Base-by-base conservation (phyloP, 2,888 invertebrate species). In the Nomada flava region DNA sequence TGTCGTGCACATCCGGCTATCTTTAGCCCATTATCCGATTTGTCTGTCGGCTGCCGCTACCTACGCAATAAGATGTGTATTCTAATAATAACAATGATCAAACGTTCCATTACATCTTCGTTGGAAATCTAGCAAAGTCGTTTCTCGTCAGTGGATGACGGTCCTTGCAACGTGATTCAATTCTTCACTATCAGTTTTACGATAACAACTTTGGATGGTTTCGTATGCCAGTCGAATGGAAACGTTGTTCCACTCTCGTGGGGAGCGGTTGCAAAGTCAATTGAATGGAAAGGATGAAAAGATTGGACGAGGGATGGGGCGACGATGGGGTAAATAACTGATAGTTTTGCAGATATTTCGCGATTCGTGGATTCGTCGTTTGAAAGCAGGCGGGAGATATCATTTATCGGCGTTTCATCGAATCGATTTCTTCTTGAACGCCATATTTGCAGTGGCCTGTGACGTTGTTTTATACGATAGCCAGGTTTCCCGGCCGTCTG, bases 401-500 rank as follows among this genome's bases (percentile, higher is more conserved):
- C 44, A 63, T 63, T 62, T 29, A 60, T 60, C 44, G 11, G 7
- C 7, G 9, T 29, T 7, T 7, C 47, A 9, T 7, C 13, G 53
- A 53, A 79, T 71, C 65, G 71, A 79, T 79, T 15, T 62, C 60
- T 18, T 42, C 20, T 44, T 29, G 18, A 26, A 50, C 44, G 53
- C 36, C 5, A 20, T 79, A 44, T 71, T 78, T 79, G 53, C 53
- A 70, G n/a, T 23, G 59, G 11, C 62, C 7, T n/a, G 72, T 69
- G 72, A 81, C 76, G 76, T 82, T 72, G 68, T 77, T 84, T 69
- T 68, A 57, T 72, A 20, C 29, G 76, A 76, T 79, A 67, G 70
- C 72, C 29, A 60, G 79, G 70, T 82, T 84, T 86, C 78, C 78
- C 53, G n/a, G 42, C 69, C 53, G 59, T 71, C 77, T 62, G 57